Base-by-base conservation (phyloP, 2,797 vertebrate species). In the Syngnathus acus region DNA sequence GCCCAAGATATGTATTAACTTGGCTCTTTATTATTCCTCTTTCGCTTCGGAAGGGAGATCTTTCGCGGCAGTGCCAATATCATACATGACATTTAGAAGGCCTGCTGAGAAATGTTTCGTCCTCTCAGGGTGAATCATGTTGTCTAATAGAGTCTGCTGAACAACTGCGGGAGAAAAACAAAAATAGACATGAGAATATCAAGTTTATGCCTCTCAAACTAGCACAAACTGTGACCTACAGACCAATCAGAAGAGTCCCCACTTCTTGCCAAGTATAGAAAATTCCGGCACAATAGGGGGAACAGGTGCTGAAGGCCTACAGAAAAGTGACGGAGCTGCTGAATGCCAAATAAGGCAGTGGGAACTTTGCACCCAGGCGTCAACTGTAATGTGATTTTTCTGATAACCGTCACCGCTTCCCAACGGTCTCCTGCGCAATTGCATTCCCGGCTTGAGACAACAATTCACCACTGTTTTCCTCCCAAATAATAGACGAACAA, bases 181-280 rank as follows among this genome's bases (percentile, higher is more conserved):
- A 64, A 74, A 67, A 72, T 3, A 72, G 67, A 26, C 23, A 54
- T 37, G 11, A 65, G 72, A 71, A 67, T 47, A 55, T 11, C 38
- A 47, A 77, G 48, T 69, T 69, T 47, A 70, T 77, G 59, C 64
- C 64, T 65, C 45, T 66, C 62, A 59, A 69, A 72, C 65, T 66
- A 60, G 70, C 62, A 73, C 68, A 80, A 88, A 82, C 75, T 50
- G 74, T 75, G 82, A 85, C 80, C 84, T 73, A 76, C 69, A 51
- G 77, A 78, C 77, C 26, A 37, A 57, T 57, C 54, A 19, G 21
- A 51, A 51, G 50, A 51, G 57, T n/a, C 17, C 67, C 77, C 81
- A 85, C 86, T 90, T 89, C 84, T 77, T 75, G 87, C 90, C 90
- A 92, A 92, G 92, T 91, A 92, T 92, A 92, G 91, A 91, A 90